Evolutionary conservation across 1,140 invertebrate genomes (phyloP).

Genomic region (Listronotus oregonensis): DNA sequence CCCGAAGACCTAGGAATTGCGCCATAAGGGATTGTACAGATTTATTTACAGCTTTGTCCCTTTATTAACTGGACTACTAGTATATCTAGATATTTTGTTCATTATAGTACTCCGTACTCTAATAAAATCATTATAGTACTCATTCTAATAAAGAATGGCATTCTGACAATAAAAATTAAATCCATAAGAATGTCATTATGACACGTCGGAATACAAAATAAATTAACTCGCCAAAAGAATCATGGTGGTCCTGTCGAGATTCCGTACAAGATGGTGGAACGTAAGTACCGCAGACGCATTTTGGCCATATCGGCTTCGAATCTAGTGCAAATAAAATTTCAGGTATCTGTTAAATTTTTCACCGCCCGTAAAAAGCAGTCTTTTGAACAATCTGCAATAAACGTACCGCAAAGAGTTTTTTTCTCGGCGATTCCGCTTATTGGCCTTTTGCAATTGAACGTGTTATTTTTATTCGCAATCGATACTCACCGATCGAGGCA

Average conservation of each 20-base stretch:
- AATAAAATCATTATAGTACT: no score
- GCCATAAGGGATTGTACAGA: no score
- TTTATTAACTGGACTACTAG: no score
- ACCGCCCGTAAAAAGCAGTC: slow-evolving; percentile 18
- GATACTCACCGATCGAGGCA: slow-evolving; percentile 32
- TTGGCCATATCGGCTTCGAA: slow-evolving; percentile 21
- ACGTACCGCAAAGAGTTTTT: slow-evolving; percentile 30
- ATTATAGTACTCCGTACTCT: no score
- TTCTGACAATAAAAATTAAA: no score
- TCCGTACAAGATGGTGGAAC: slow-evolving; percentile 10
- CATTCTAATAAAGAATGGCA: no score
- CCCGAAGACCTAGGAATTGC: no score
- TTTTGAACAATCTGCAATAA: slow-evolving; percentile 34
- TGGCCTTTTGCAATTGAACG: slow-evolving; percentile 32
- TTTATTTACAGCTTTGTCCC: no score
- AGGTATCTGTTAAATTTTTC: slow-evolving; percentile 24
- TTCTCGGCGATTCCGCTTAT: slow-evolving; percentile 23
- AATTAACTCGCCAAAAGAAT: background rate
- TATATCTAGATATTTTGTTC: no score
- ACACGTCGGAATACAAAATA: no score
- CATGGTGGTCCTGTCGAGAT: slow-evolving; percentile 10
- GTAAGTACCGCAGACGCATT: slow-evolving; percentile 15
- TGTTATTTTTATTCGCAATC: slow-evolving; percentile 35
- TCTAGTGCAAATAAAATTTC: slow-evolving; percentile 34
- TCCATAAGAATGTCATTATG: no score